phyloP scores from a whole-genome alignment of 1,140 invertebrate species.

The Harpegnathos saltator region DNA sequence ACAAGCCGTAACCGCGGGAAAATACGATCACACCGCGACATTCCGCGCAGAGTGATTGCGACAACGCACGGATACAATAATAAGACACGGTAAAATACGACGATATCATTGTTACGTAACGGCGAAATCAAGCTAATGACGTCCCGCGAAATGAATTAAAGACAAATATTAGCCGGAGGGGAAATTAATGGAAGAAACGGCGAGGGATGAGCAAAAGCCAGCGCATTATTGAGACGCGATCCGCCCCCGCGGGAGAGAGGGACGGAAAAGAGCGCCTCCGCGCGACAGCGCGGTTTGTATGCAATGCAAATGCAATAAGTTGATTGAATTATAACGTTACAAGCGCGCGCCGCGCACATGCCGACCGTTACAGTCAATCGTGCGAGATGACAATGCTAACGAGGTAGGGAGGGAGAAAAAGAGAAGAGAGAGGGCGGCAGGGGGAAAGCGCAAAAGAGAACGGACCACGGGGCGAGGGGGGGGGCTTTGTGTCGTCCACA shows the following conservation, averaged over 20 bases:
- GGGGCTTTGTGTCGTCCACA: slow-evolving; percentile 29
- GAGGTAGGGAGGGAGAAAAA: background rate
- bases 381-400: background rate
- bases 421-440: background rate
- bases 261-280: background rate
- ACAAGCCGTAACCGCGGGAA: background rate
- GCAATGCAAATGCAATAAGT: slow-evolving; percentile 2
- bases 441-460: too few species aligned
- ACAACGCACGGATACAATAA: background rate
- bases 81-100: background rate
- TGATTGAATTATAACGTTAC: slow-evolving; percentile 4
- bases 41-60: background rate
- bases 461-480: too few species aligned
- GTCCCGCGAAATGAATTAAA: slow-evolving; percentile 13
- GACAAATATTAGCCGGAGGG: slow-evolving; percentile 13
- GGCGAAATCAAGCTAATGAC: slow-evolving; percentile 14
- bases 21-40: background rate
- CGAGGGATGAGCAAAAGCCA: background rate
- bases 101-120: slow-evolving; percentile 6
- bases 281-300: slow-evolving; percentile 11
- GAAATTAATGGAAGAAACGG: slow-evolving; percentile 7
- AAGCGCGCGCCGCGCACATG: background rate
- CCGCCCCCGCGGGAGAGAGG: background rate
- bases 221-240: slow-evolving; percentile 12
- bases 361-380: background rate